A percentile compares a stretch with the other conserved stretches of the same genome.
Evolutionary conservation across 2,113 vertebrate species (phyloP).

Genomic region (Trichomycterus rosablanca): DNA sequence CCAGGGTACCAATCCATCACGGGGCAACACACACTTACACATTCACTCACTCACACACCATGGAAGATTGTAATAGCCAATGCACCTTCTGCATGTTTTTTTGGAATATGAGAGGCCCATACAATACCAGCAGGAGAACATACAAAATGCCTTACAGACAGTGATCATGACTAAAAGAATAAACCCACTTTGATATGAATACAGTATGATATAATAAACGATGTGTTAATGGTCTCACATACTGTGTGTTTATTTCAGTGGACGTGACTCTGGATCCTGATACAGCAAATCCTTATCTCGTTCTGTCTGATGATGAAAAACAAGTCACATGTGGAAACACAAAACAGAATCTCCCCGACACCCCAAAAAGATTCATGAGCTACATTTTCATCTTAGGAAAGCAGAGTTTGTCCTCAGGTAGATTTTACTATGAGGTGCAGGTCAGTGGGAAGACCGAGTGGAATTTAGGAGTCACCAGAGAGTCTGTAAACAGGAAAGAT

Average conservation of each 20-base stretch:
- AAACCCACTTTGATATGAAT: too few relatives aligned
- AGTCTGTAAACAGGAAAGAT: not conserved
- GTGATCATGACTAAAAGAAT: too few relatives aligned
- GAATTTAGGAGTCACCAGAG: not conserved
- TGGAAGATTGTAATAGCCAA: too few relatives aligned
- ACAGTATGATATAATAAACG: too few relatives aligned
- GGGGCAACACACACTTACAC: too few relatives aligned
- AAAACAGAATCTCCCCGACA: not conserved
- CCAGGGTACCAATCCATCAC: too few relatives aligned
- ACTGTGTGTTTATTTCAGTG: not conserved
- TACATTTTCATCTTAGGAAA: not conserved
- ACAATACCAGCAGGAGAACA: too few relatives aligned
- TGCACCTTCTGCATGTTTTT: too few relatives aligned
- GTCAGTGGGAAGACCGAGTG: not conserved
- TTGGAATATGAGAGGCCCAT: too few relatives aligned
- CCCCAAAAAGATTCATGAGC: not conserved
- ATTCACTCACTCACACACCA: too few relatives aligned
- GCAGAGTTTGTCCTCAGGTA: conserved; percentile 2
- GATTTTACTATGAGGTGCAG: conserved; percentile 19
- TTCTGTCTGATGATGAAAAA: not conserved
- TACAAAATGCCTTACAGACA: too few relatives aligned
- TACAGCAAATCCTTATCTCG: not conserved
- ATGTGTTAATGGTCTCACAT: too few relatives aligned
- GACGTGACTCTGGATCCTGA: conserved; percentile 12
- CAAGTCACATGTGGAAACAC: not conserved